Percentiles rank a stretch among this genome's conserved stretches.
phyloP scores from a whole-genome alignment of 2,888 invertebrate genomes.

The Ditula angustiorana region DNA sequence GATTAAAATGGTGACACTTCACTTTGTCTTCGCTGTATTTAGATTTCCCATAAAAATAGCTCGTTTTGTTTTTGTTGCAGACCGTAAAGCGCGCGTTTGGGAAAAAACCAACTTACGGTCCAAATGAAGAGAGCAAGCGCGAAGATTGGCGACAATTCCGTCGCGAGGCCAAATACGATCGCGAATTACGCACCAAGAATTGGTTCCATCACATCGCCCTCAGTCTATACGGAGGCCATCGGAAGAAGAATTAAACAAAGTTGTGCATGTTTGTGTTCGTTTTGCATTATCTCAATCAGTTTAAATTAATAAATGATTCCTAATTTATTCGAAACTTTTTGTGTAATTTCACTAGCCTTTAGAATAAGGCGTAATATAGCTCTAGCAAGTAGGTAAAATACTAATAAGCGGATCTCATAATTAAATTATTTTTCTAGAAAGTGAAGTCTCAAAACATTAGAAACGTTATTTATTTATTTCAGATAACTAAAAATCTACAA shows the following conservation, averaged over 20 bases:
- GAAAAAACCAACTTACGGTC: constrained; percentile 78
- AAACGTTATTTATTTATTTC: too few species aligned
- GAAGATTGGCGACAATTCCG: constrained; percentile 87
- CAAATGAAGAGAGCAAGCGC: constrained; percentile 77
- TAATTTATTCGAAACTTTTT: constrained; percentile 2
- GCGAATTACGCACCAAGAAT: constrained; percentile 62
- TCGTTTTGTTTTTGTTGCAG: constrained; percentile 56
- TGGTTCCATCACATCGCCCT: constrained; percentile 70
- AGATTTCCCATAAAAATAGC: not conserved
- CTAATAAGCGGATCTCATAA: too few species aligned
- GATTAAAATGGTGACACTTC: too few species aligned
- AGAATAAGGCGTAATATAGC: too few species aligned
- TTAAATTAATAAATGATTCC: constrained; percentile 10
- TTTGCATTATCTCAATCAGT: not conserved
- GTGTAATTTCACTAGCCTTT: not conserved
- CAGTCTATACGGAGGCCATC: constrained; percentile 69
- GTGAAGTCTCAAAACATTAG: too few species aligned
- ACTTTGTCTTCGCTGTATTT: too few species aligned
- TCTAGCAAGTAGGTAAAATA: too few species aligned
- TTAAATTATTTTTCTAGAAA: too few species aligned
- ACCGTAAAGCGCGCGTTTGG: constrained; percentile 73
- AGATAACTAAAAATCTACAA: too few species aligned
- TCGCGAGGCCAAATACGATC: constrained; percentile 69
- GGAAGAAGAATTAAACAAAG: constrained; percentile 39
- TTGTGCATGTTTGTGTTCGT: not conserved